Evolutionary conservation across 2,888 invertebrate genomes (phyloP).

Genomic region (Gisinianus flammeolus): DNA sequence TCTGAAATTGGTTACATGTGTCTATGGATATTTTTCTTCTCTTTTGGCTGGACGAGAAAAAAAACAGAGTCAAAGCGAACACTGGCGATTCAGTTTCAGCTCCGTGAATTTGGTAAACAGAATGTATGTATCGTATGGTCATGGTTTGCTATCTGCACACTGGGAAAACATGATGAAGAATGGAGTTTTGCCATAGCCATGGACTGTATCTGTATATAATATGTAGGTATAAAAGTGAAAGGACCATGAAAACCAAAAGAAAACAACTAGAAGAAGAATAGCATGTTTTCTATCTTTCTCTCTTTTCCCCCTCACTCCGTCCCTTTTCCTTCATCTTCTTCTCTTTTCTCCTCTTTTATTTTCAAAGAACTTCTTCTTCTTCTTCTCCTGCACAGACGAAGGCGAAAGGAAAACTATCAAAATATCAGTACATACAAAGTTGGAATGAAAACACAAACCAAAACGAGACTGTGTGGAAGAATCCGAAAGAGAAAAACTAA

Average conservation of each 20-base stretch:
- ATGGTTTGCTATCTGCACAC: neutral
- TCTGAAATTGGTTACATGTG: neutral
- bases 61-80: too few species aligned
- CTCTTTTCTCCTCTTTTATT: neutral
- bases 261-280: slow-evolving; percentile 16
- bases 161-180: slow-evolving; percentile 1
- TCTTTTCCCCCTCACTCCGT: neutral
- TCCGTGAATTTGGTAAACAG: slow-evolving; percentile 1
- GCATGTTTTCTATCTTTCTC: slow-evolving; percentile 13
- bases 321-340: neutral
- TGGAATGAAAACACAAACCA: too few species aligned
- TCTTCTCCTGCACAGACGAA: too few species aligned
- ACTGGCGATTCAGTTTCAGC: too few species aligned
- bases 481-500: too few species aligned
- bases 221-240: too few species aligned
- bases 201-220: too few species aligned
- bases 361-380: neutral
- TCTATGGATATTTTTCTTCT: neutral
- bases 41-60: neutral
- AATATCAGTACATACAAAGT: too few species aligned
- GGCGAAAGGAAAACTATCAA: too few species aligned
- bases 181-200: too few species aligned
- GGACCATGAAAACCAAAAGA: neutral
- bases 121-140: neutral
- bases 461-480: too few species aligned